Percentiles rank a stretch among this genome's conserved stretches.
These are phyloP conservation scores for Pelmatolapia mariae DNA, from an alignment of 2,113 vertebrate species.

Conservation along the genomic window DNA sequence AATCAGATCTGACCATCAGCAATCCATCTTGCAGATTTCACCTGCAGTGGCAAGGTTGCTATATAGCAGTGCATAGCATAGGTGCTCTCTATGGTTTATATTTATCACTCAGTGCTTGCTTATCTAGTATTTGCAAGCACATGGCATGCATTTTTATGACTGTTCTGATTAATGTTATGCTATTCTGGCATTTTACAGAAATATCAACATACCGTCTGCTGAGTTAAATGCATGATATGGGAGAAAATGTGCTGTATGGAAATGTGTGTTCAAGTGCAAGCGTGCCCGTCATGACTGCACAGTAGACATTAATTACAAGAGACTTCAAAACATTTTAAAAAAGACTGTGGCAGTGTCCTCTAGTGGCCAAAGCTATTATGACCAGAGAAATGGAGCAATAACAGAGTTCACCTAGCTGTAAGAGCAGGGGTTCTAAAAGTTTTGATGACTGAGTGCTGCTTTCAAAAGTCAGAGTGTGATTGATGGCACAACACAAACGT, in stretches of 20 bases:
- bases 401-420: background rate
- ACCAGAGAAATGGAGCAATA: background rate
- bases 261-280: background rate
- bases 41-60: background rate
- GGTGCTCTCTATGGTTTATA: background rate
- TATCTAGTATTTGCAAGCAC: background rate
- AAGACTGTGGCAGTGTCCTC: background rate
- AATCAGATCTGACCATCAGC: slow-evolving; percentile 7
- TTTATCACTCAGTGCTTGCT: slow-evolving; percentile 14
- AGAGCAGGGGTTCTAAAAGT: background rate
- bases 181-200: background rate
- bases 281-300: background rate
- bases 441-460: background rate
- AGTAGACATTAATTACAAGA: background rate
- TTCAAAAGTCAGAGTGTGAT: background rate
- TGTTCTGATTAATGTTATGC: background rate
- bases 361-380: background rate
- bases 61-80: slow-evolving; percentile 34
- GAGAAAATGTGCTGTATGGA: background rate
- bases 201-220: background rate
- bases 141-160: background rate
- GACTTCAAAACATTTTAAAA: background rate
- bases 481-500: background rate
- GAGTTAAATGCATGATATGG: background rate
- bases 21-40: slow-evolving; percentile 21